Percentiles rank a stretch among this genome's conserved stretches.
Conservation (phyloP, 2,888 invertebrate species). For the Helobdella robusta region DNA sequence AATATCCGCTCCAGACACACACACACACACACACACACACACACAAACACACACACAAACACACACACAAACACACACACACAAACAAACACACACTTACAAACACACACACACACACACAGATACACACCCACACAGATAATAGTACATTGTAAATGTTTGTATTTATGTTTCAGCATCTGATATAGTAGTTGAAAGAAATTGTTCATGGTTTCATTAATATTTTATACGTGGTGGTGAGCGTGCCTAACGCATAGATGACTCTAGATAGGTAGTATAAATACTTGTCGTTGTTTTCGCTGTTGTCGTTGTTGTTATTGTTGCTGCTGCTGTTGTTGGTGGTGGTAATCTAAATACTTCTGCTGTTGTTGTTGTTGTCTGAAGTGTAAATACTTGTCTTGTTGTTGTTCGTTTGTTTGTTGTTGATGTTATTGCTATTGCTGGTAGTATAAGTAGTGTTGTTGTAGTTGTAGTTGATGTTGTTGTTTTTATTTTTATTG, state of each 20-base stretch:
- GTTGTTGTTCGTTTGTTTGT: neutral
- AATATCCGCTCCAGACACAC: no score
- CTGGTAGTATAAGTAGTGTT: neutral
- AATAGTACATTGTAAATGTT: no score
- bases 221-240: neutral
- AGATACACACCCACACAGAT: no score
- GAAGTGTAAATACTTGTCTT: neutral
- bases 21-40: no score
- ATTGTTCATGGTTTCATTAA: neutral
- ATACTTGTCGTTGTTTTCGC: no score
- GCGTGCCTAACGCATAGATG: neutral
- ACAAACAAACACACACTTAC: no score
- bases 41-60: no score
- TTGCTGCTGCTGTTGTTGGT: neutral
- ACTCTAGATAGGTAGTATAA: neutral
- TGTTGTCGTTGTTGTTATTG: neutral
- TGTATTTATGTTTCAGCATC: no score
- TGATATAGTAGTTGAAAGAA: no score
- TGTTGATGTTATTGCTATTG: constrained; percentile 8
- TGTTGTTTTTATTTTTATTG: no score
- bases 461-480: constrained; percentile 9
- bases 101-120: no score
- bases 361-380: constrained; percentile 4
- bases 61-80: no score
- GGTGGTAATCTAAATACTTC: neutral